Conservation (phyloP, 37 sponge, comb jelly and placozoan genomes). For the Agelas oroides region DNA sequence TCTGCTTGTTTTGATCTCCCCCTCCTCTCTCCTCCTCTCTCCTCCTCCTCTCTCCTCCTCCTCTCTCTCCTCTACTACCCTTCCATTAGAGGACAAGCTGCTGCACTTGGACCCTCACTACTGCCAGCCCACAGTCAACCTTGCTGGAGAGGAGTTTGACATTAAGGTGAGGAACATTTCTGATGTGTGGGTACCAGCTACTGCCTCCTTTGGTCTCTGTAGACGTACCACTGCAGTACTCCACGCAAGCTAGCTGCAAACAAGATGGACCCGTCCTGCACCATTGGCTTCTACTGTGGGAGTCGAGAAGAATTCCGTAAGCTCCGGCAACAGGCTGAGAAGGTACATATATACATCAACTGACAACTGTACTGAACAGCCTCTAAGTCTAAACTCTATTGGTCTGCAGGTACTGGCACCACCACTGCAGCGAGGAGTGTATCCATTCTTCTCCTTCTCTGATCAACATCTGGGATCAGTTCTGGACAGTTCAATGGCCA, state of each 20-base stretch:
- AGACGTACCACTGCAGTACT: constrained; percentile 89
- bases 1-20: background rate
- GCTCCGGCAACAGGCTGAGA: constrained; percentile 66
- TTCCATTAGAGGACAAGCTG: constrained; percentile 75
- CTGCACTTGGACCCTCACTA: constrained; percentile 96
- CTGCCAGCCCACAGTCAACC: constrained; percentile 71
- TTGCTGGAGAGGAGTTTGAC: constrained; percentile 17
- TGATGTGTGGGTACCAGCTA: background rate
- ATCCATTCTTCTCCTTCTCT: constrained; percentile 85
- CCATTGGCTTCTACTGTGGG: constrained; percentile 89
- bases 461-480: constrained; percentile 23
- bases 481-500: constrained; percentile 5
- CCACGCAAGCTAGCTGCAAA: constrained; percentile 83
- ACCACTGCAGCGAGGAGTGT: constrained; percentile 72
- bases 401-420: constrained; percentile 61
- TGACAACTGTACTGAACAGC: background rate
- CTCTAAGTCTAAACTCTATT: background rate
- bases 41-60: background rate
- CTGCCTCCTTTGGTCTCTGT: background rate
- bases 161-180: constrained; percentile 4
- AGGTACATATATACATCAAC: constrained; percentile 20
- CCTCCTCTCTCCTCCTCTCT: background rate
- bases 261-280: constrained; percentile 97
- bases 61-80: constrained; percentile 12
- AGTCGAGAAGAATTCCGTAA: constrained; percentile 59